Conservation (phyloP, 2,888 invertebrate genomes). For the Eupithecia inturbata region DNA sequence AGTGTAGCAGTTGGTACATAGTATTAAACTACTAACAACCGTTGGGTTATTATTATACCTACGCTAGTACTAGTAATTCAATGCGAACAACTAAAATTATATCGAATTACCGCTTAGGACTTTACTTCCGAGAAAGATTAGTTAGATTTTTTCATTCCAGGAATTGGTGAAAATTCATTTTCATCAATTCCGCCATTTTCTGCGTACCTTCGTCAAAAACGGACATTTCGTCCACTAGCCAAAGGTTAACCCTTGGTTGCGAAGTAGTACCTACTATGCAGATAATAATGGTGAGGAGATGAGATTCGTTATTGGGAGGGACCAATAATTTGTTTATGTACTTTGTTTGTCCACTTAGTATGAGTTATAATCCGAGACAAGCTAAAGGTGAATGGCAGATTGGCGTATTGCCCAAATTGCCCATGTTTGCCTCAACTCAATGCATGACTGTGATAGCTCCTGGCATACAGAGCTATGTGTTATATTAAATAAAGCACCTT, state of each 20-base stretch:
- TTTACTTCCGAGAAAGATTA: too few species aligned
- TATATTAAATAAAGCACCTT: background rate
- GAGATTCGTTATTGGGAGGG: background rate
- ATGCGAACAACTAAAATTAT: too few species aligned
- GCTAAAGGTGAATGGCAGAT: slow-evolving; percentile 18
- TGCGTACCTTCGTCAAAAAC: too few species aligned
- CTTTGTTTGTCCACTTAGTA: background rate
- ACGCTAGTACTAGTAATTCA: too few species aligned
- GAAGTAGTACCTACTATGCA: background rate
- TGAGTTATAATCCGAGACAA: slow-evolving; percentile 11
- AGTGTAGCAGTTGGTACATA: background rate
- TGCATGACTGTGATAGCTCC: slow-evolving; percentile 5
- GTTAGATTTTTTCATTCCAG: too few species aligned
- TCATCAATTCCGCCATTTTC: too few species aligned
- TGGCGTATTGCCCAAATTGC: slow-evolving; percentile 22
- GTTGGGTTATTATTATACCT: too few species aligned
- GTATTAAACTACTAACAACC: background rate
- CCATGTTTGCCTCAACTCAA: slow-evolving; percentile 7
- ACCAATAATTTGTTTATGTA: background rate
- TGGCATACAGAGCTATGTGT: background rate
- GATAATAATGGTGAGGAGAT: background rate
- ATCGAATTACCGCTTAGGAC: too few species aligned
- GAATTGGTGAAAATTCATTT: too few species aligned
- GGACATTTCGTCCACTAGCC: too few species aligned
- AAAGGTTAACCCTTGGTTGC: background rate